Conservation (phyloP, 2,113 vertebrate species). For the Phylloscopus trochiloides region DNA sequence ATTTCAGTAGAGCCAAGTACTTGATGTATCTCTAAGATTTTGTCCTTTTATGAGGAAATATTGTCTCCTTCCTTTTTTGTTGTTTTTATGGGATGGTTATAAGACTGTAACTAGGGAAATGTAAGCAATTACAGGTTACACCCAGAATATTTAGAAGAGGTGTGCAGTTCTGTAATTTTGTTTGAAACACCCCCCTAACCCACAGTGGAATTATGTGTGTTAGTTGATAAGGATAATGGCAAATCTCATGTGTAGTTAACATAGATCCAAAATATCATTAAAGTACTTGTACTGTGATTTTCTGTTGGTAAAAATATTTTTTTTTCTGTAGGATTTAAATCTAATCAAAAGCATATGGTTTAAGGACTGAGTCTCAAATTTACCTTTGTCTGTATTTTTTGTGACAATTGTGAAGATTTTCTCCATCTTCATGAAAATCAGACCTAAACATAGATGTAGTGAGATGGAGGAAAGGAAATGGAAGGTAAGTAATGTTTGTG, state of each 20-base stretch:
- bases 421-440: background rate
- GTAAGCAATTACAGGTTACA: background rate
- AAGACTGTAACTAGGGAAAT: background rate
- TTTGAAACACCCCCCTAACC: background rate
- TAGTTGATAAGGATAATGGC: background rate
- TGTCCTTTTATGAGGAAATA: background rate
- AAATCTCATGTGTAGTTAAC: background rate
- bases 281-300: background rate
- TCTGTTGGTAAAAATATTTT: background rate
- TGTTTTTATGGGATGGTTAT: background rate
- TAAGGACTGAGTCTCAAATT: background rate
- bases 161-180: background rate
- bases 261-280: background rate
- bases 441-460: background rate
- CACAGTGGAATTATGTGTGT: background rate
- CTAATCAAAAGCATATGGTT: background rate
- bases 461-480: background rate
- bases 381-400: background rate
- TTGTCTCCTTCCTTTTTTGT: background rate
- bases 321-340: background rate
- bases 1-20: background rate
- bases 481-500: background rate
- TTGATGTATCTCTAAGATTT: background rate
- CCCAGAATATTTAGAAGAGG: background rate
- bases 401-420: background rate